Evolutionary conservation across 2,888 invertebrate genomes (phyloP).

Genomic region (Pristionchus arcanus): DNA sequence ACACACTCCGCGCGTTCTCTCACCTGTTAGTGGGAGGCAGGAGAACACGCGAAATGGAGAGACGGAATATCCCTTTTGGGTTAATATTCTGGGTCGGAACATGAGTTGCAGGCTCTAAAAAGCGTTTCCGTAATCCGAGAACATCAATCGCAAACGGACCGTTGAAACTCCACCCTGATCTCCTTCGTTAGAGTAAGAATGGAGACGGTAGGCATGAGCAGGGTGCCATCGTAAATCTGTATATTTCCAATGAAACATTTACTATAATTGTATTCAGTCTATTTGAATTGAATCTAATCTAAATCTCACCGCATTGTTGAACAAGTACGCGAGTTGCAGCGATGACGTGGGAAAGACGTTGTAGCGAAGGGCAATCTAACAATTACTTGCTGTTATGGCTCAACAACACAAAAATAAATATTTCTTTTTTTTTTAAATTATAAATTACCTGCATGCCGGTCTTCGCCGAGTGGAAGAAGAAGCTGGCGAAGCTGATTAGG

Average conservation of each 20-base stretch:
- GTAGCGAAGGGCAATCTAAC: background rate
- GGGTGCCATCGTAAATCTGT: background rate
- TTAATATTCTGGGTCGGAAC: background rate
- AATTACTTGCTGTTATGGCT: background rate
- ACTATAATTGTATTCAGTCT: no score
- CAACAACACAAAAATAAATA: background rate
- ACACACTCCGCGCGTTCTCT: no score
- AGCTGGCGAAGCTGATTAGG: background rate
- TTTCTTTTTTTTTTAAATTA: no score
- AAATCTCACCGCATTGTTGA: background rate
- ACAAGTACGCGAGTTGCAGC: background rate
- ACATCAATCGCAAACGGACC: background rate
- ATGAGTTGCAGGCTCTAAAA: background rate
- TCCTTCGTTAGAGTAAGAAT: background rate
- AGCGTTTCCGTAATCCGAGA: no score
- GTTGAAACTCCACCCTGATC: background rate
- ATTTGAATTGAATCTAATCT: no score
- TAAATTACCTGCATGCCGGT: background rate
- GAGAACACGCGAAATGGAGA: no score
- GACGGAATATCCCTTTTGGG: no score
- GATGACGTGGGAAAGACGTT: background rate
- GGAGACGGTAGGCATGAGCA: background rate
- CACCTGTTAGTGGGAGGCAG: no score
- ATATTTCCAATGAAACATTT: no score
- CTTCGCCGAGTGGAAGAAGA: background rate